Conservation (phyloP, 2,888 invertebrate genomes). For the Agrilus mali region DNA sequence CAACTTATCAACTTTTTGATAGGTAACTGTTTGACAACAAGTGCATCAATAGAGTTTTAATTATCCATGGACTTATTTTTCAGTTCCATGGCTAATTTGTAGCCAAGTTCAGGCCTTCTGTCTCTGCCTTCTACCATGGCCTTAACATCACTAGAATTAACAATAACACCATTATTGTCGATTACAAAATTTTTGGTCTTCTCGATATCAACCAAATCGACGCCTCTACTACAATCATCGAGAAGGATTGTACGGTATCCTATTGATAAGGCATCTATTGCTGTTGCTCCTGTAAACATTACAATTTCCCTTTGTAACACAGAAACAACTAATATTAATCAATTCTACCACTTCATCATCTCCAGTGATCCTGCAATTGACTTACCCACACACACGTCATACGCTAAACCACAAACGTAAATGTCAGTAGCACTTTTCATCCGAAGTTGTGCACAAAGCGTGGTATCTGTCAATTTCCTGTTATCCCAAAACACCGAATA, state of each 20-base stretch:
- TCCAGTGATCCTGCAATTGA: slow-evolving; percentile 6
- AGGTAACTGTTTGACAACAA: too few species aligned
- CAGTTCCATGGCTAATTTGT: slow-evolving; percentile 76
- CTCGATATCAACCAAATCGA: slow-evolving; percentile 73
- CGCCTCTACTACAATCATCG: slow-evolving; percentile 85
- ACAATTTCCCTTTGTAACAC: slow-evolving; percentile 1
- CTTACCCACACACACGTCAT: slow-evolving; percentile 86
- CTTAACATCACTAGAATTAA: slow-evolving; percentile 66
- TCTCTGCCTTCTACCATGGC: slow-evolving; percentile 82
- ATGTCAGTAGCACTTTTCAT: slow-evolving; percentile 77
- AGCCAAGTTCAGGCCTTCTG: slow-evolving; percentile 75
- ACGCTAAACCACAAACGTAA: slow-evolving; percentile 88
- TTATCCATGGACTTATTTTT: slow-evolving; percentile 28
- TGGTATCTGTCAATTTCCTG: slow-evolving; percentile 78
- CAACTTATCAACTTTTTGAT: too few species aligned
- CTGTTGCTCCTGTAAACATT: slow-evolving; percentile 58
- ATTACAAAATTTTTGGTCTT: slow-evolving; percentile 64
- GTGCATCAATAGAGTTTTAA: too few species aligned
- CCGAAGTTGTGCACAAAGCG: slow-evolving; percentile 67
- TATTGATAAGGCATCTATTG: slow-evolving; percentile 76
- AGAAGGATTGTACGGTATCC: slow-evolving; percentile 82
- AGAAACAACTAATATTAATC: slow-evolving; percentile 1
- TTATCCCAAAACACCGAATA: slow-evolving; percentile 99
- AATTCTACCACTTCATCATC: background rate
- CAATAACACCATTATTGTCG: slow-evolving; percentile 67